Base-by-base conservation (phyloP, 1,140 invertebrate species). In the Acromyrmex echinatior region DNA sequence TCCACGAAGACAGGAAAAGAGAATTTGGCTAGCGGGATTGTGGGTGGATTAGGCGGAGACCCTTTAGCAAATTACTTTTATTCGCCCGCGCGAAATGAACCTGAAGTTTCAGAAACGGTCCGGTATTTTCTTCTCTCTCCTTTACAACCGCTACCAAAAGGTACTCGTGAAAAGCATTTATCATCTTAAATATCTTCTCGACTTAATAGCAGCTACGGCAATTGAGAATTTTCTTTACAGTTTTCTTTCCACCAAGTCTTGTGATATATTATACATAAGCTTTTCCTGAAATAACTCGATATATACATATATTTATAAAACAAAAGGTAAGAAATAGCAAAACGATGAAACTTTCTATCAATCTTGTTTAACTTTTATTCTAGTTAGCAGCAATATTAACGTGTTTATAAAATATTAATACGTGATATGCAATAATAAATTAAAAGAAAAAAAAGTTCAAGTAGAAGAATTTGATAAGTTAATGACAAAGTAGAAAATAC, bases 1-100 rank as follows among this genome's bases (percentile, higher is more conserved):
- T 77, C 71, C 84, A 53, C 21, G 16, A 45, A 35, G 14, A 60
- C 25, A 77, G 58, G 16, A 62, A 78, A 56, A 49, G 56, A 73
- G 70, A 76, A 88, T 71, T 68, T 51, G 49, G 66, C 14, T 73
- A 58, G 39, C 58, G 60, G 14, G 88, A 81, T 85, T 84, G 78
- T 68, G 79, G 73, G 62, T 60, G 80, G 70, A 87, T 81, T 90
- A 62, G 66, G 70, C 28, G 71, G 71, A 39, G 35, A 84, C 89
- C 85, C 80, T 91, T 91, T 91, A 88, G 81, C 71, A 91, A 91
- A 91, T 91, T 91, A 90, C 88, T 91, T 90, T 90, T 91, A 90
- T 90, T 90, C 71, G 66, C 74, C 71, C 81, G 63, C 86, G n/a
- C 65, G 76, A 86, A 90, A 91, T 86, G 70, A 88, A 79, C 65